Evolutionary conservation across 1,140 invertebrate species (phyloP), one percentile per base, ranked within the genome.

Genomic region (Philaenus spumarius): DNA sequence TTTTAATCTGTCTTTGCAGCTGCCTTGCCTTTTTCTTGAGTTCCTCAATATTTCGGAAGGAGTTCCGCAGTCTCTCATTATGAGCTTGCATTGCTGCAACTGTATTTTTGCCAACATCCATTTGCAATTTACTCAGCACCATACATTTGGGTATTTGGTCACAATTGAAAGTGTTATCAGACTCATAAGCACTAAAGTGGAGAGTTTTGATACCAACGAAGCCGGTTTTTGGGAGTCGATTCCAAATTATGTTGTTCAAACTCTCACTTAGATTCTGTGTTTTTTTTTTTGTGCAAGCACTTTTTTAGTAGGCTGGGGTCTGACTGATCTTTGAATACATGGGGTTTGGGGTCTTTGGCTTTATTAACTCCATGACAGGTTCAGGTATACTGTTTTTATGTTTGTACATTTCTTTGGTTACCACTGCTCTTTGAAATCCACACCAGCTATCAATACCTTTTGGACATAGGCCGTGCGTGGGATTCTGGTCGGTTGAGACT

Each of bases 181-280:
- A n/a, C n/a, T n/a, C n/a, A n/a, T n/a, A n/a, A n/a, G n/a, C n/a
- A n/a, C n/a, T n/a, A n/a, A n/a, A n/a, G n/a, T n/a, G n/a, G n/a
- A n/a, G n/a, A n/a, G n/a, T n/a, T n/a, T n/a, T n/a, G n/a, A n/a
- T n/a, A n/a, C 77, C 34, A 62, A 43, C 40, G 20, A 43, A 43
- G n/a, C n/a, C 40, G n/a, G 5, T 43, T 43, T 43, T 43, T 7
- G 40, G 40, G n/a, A 5, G n/a, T 43, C 5, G 37, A 5, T 23
- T 37, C 35, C 50, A 61, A 12, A 57, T 55, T 9, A 40, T 14
- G n/a, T 26, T 23, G 19, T 55, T 58, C 14, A 62, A 42, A 22
- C 26, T 55, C 34, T 54, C 35, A 30, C 24, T 50, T n/a, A 24
- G 46, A 7, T 58, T 62, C 37, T 37, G 56, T n/a, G n/a, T n/a